Evolutionary conservation across 1,140 invertebrate genomes (phyloP).

Genomic region (Ips nitidus): DNA sequence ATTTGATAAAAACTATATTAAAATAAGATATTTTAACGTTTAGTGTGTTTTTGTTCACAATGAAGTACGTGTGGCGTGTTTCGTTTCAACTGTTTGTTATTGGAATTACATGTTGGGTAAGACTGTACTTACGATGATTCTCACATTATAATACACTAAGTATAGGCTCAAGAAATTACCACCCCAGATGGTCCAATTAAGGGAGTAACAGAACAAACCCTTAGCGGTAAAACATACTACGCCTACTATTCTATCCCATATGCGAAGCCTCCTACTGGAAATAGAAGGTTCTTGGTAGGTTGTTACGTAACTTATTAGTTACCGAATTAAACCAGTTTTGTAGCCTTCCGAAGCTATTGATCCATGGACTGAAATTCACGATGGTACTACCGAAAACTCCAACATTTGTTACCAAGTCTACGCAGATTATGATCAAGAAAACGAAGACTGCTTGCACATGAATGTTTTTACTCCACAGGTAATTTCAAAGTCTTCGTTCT

Average conservation of each 20-base stretch:
- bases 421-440: conserved; percentile 17
- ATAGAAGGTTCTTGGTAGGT: conserved; percentile 18
- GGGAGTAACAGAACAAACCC: conserved; percentile 11
- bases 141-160: too few relatives aligned
- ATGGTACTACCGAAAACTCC: conserved; percentile 26
- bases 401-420: conserved; percentile 31
- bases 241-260: conserved; percentile 26
- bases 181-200: conserved; percentile 24
- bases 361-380: conserved; percentile 29
- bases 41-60: too few relatives aligned
- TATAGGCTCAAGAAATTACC: conserved; percentile 20
- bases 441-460: conserved; percentile 32
- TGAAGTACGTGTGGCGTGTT: too few relatives aligned
- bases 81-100: too few relatives aligned
- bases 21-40: too few relatives aligned
- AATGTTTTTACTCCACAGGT: conserved; percentile 35
- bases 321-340: background rate
- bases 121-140: too few relatives aligned
- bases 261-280: conserved; percentile 22
- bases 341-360: conserved; percentile 33
- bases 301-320: background rate
- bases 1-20: too few relatives aligned
- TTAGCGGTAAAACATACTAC: conserved; percentile 15
- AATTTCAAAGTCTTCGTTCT: background rate
- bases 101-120: too few relatives aligned